A percentile compares a stretch with the other conserved stretches of the same genome.
phyloP scores from a whole-genome alignment of 2,888 invertebrate genomes.

The Ethmia dodecea region DNA sequence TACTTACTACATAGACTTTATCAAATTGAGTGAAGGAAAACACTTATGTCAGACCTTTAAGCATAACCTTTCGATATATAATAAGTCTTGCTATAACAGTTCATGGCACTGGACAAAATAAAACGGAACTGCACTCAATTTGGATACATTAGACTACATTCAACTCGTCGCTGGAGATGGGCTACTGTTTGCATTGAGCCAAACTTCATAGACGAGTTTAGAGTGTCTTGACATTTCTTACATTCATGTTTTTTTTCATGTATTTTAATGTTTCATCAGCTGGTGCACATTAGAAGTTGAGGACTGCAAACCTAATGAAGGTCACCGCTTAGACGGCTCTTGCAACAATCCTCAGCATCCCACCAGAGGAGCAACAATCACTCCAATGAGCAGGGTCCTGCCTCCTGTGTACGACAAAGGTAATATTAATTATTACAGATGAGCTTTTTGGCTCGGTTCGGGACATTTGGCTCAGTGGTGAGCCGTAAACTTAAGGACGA shows the following conservation, averaged over 20 bases:
- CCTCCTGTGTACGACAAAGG: slow-evolving; percentile 29
- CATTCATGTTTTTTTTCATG: neutral
- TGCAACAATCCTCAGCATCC: slow-evolving; percentile 39
- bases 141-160: neutral
- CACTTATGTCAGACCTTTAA: too few species aligned
- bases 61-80: too few species aligned
- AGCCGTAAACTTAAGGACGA: too few species aligned
- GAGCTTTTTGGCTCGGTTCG: too few species aligned
- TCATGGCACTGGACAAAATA: neutral
- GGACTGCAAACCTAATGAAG: slow-evolving; percentile 32
- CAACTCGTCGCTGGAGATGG: neutral
- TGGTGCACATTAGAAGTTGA: slow-evolving; percentile 34
- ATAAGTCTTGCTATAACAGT: neutral
- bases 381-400: slow-evolving; percentile 29
- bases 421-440: slow-evolving; percentile 13
- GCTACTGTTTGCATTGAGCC: too few species aligned
- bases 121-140: neutral
- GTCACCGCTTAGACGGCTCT: slow-evolving; percentile 37
- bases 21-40: too few species aligned
- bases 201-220: too few species aligned
- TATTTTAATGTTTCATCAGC: slow-evolving; percentile 19
- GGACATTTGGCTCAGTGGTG: too few species aligned
- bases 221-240: too few species aligned
- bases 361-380: slow-evolving; percentile 29
- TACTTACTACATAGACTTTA: too few species aligned